Percentiles rank a stretch among this genome's conserved stretches.
These are phyloP conservation scores for Physeter macrocephalus DNA, from an alignment of 2,113 vertebrate genomes.

Conservation along the genomic window DNA sequence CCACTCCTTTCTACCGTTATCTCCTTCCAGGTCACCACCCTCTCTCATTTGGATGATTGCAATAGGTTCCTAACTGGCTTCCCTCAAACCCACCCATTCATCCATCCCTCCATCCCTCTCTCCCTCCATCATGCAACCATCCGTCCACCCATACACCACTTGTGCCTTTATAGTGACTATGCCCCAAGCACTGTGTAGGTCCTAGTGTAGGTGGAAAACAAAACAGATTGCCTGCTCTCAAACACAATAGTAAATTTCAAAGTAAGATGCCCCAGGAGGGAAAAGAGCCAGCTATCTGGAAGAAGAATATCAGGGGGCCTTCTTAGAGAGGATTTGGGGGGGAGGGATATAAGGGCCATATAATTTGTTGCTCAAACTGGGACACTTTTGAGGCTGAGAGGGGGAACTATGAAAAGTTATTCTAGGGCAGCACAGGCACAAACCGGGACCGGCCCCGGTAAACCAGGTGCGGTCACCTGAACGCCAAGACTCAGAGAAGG, in stretches of 20 bases:
- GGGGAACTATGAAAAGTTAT: not conserved
- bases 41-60: not conserved
- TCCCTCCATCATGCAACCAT: not conserved
- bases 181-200: not conserved
- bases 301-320: not conserved
- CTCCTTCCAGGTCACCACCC: no score
- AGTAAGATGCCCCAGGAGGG: not conserved
- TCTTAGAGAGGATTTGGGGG: not conserved
- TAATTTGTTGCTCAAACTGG: not conserved
- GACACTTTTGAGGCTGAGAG: no score
- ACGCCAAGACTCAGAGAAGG: not conserved
- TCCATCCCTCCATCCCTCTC: no score
- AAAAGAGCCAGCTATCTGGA: not conserved
- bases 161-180: not conserved
- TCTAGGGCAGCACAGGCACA: not conserved
- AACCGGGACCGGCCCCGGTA: not conserved
- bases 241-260: not conserved
- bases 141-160: not conserved
- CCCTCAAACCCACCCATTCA: not conserved
- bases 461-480: rapidly evolving
- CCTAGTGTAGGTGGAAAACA: not conserved
- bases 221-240: not conserved
- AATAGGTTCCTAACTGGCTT: not conserved
- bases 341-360: not conserved
- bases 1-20: rapidly evolving